Evolutionary conservation across 2,888 invertebrate species (phyloP), one percentile per base, ranked within the genome.

Genomic region (Nymphalis c-album): DNA sequence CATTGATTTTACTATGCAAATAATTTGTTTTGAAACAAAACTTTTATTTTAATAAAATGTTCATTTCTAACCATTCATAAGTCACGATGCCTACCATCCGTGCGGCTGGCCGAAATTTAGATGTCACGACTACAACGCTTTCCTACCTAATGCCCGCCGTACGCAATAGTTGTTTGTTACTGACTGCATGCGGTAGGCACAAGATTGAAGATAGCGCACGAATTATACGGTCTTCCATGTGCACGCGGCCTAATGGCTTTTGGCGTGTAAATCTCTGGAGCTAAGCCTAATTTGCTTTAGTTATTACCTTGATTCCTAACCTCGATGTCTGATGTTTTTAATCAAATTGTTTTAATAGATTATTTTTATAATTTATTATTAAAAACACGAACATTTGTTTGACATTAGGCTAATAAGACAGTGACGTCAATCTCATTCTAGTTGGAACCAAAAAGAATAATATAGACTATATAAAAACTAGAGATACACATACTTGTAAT

Each of bases 31-130:
- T 31, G 6, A 31, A 31, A n/a, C 7, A 6, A 47, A 47, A 47
- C n/a, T 35, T 35, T 35, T 35, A 10, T 40, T 13, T 13, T 17
- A 48, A 7, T 48, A 48, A n/a, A 48, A 48, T 3, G n/a, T 50
- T 62, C 66, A 31, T 10, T 20, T 69, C 67, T 62, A 61, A 13
- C 22, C 51, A 55, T 69, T 66, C 67, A 3, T 35, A 71, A n/a
- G 72, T 70, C 69, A 48, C 55, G 55, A 65, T 63, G 73, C 50
- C 69, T 73, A 73, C 79, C 78, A 78, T 78, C 78, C 80, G 79
- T 87, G 89, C 74, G 89, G 88, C 87, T 88, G 83, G 80, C 90
- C 91, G 85, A 91, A 91, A 91, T 91, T 91, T 91, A 91, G 91
- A 88, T 91, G 91, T 91, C 89, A 91, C 90, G 86, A 88, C 85